Evolutionary conservation across 2,797 vertebrate species (phyloP).

Genomic region (Dryobates pubescens): DNA sequence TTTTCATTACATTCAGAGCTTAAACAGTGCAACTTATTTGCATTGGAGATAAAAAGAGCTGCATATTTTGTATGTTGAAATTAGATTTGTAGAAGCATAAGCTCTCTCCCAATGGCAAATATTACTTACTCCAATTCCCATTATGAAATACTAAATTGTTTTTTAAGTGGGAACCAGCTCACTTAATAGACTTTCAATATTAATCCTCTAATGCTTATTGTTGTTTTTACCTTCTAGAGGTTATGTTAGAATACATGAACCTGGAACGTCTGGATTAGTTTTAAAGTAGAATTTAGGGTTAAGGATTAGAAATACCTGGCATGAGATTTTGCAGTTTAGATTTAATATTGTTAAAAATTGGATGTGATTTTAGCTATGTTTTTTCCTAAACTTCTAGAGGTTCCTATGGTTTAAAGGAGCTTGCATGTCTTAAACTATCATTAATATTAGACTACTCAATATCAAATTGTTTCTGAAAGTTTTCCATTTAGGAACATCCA

Average conservation of each 20-base stretch:
- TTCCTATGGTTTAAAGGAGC: background rate
- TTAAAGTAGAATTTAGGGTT: background rate
- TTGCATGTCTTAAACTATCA: background rate
- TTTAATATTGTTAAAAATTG: background rate
- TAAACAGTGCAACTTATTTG: constrained; percentile 31
- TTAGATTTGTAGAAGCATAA: constrained; percentile 34
- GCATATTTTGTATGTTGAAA: constrained; percentile 27
- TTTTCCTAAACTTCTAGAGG: background rate
- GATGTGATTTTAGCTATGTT: background rate
- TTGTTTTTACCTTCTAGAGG: constrained; percentile 16
- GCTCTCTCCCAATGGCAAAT: constrained; percentile 35
- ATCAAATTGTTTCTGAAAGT: background rate
- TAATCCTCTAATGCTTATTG: constrained; percentile 14
- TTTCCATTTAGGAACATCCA: background rate
- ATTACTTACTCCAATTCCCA: constrained; percentile 23
- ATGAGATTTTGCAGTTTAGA: background rate
- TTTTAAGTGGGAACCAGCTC: constrained; percentile 26
- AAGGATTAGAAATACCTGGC: background rate
- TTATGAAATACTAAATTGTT: constrained; percentile 47
- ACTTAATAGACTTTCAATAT: constrained; percentile 15
- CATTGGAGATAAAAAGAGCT: constrained; percentile 46
- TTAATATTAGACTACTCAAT: background rate
- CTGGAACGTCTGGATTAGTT: background rate
- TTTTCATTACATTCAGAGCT: constrained; percentile 33
- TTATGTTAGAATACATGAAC: background rate